Evolutionary conservation across 2,888 invertebrate species (phyloP).

Genomic region (Pantelozetes paolii): DNA sequence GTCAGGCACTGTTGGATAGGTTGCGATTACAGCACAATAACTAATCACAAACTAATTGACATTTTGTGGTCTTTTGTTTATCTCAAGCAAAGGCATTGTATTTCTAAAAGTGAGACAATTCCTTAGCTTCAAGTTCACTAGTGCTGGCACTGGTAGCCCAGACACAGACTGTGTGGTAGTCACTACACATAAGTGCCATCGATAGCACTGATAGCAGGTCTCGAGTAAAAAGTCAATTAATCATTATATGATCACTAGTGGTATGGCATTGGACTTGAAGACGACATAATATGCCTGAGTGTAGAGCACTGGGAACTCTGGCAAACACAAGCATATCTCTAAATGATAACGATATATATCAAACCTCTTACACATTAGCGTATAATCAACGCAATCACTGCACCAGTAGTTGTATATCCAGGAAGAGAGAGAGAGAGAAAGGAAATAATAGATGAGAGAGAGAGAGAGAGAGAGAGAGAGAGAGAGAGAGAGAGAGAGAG

Average conservation of each 20-base stretch:
- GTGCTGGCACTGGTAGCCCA: neutral
- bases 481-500: too few species aligned
- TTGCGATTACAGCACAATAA: conserved; percentile 7
- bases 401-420: neutral
- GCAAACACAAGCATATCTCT: neutral
- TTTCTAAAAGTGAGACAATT: too few species aligned
- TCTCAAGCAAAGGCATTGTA: neutral
- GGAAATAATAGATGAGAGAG: too few species aligned
- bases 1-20: neutral
- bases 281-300: conserved; percentile 13
- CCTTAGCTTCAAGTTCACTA: too few species aligned
- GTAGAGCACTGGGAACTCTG: too few species aligned
- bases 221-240: conserved; percentile 31
- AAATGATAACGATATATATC: neutral
- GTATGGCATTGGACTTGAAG: conserved; percentile 1
- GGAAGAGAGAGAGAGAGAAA: neutral
- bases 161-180: neutral
- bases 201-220: conserved; percentile 20
- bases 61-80: conserved; percentile 31
- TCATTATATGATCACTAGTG: conserved; percentile 32
- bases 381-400: neutral
- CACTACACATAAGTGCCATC: conserved; percentile 13
- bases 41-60: conserved; percentile 31
- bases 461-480: too few species aligned
- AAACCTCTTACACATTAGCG: neutral